phyloP scores from a whole-genome alignment of 2,113 vertebrate genomes.

The Tinamus guttatus region DNA sequence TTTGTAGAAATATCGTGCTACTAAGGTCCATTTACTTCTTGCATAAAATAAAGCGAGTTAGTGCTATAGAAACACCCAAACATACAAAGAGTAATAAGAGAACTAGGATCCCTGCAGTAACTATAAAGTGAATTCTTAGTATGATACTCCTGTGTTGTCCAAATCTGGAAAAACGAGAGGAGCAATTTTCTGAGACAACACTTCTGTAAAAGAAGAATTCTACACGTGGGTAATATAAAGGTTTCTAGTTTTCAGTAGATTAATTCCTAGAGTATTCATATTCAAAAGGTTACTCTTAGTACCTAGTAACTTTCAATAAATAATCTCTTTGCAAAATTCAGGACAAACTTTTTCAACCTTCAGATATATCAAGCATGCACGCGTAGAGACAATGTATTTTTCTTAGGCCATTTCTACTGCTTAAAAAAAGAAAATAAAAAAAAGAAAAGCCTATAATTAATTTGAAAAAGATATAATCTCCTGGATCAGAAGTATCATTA shows the following conservation, averaged over 20 bases:
- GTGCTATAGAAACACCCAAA: neutral
- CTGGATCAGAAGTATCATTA: neutral
- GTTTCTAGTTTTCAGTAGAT: neutral
- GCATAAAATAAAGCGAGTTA: neutral
- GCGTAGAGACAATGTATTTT: neutral
- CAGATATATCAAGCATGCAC: neutral
- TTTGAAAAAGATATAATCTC: neutral
- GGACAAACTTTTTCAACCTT: neutral
- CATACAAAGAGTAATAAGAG: neutral
- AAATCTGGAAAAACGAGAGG: neutral
- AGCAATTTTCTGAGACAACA: neutral
- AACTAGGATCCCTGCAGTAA: neutral
- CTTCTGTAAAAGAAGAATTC: neutral
- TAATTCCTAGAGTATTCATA: neutral
- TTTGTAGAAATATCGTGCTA: neutral
- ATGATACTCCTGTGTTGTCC: neutral
- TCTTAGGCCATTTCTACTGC: neutral
- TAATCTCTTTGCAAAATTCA: neutral
- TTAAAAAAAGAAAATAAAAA: neutral
- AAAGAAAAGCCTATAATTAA: neutral
- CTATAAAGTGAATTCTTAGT: neutral
- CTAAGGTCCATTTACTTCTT: neutral
- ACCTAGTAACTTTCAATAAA: neutral
- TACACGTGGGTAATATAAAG: neutral
- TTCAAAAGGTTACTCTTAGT: neutral